A percentile compares a stretch with the other conserved stretches of the same genome.
phyloP scores from a whole-genome alignment of 1,140 invertebrate genomes.

The Macrobrachium nipponense region DNA sequence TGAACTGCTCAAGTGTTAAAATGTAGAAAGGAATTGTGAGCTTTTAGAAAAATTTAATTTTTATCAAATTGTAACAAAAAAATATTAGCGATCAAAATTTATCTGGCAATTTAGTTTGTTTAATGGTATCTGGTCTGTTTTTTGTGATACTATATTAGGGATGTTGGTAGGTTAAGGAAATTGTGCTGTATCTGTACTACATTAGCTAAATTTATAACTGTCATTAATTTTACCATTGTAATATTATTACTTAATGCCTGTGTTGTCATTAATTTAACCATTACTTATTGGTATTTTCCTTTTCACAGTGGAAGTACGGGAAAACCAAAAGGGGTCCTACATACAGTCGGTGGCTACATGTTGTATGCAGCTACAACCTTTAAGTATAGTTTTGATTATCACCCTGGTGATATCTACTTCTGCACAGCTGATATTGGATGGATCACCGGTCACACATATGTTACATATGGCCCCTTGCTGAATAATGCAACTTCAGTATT shows the following conservation, averaged over 20 bases:
- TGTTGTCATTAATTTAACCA: neutral
- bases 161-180: no score
- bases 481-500: constrained; percentile 94
- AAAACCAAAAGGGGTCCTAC: constrained; percentile 96
- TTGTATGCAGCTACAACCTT: constrained; percentile 90
- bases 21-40: no score
- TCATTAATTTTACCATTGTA: neutral
- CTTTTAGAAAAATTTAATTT: no score
- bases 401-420: constrained; percentile 92
- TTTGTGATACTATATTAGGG: no score
- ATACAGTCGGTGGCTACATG: constrained; percentile 94
- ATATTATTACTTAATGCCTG: constrained; percentile 11
- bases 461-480: constrained; percentile 92
- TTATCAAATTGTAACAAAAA: no score
- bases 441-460: constrained; percentile 98
- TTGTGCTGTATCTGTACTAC: no score
- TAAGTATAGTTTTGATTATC: constrained; percentile 92
- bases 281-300: constrained; percentile 19
- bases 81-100: no score
- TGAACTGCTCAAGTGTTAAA: no score
- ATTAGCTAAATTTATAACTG: neutral
- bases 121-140: no score
- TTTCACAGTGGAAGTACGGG: constrained; percentile 89
- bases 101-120: no score
- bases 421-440: constrained; percentile 99